phyloP scores from a whole-genome alignment of 2,113 vertebrate genomes.

The Lophius piscatorius region DNA sequence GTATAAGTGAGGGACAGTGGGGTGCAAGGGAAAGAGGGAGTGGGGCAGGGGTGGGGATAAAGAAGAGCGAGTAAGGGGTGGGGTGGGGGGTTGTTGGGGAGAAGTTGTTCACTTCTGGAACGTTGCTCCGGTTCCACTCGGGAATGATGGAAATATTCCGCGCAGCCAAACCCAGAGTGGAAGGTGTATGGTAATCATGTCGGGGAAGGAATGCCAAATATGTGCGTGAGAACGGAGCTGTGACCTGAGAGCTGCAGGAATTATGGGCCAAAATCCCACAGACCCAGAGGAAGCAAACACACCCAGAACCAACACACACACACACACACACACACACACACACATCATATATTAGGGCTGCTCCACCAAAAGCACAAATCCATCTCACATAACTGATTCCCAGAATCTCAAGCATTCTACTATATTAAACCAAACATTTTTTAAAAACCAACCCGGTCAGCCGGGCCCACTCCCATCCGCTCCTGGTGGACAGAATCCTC shows the following conservation, averaged over 20 bases:
- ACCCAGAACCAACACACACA: conserved; percentile 78
- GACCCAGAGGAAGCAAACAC: conserved; percentile 84
- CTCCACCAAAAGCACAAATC: conserved; percentile 71
- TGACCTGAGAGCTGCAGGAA: conserved; percentile 85
- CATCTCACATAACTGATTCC: conserved; percentile 68
- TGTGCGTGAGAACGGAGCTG: conserved; percentile 83
- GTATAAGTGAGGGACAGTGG: conserved; percentile 51
- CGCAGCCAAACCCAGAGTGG: conserved; percentile 80
- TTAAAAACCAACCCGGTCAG: conserved; percentile 37
- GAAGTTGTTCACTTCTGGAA: conserved; percentile 72
- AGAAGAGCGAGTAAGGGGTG: conserved; percentile 58
- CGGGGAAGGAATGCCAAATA: conserved; percentile 84
- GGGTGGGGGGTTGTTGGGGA: conserved; percentile 56
- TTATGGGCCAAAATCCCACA: conserved; percentile 84
- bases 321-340: conserved; percentile 76
- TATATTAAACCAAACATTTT: conserved; percentile 48
- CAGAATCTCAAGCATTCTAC: conserved; percentile 67
- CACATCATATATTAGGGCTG: conserved; percentile 76
- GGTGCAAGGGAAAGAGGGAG: conserved; percentile 43
- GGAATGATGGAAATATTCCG: conserved; percentile 82
- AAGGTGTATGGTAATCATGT: conserved; percentile 84
- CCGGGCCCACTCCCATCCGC: conserved; percentile 35
- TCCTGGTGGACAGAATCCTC: conserved; percentile 1
- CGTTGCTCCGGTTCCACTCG: conserved; percentile 70
- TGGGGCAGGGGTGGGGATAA: conserved; percentile 52